Percentiles rank a stretch among this genome's conserved stretches.
phyloP scores from a whole-genome alignment of 2,113 vertebrate species.

The Carlito syrichta region DNA sequence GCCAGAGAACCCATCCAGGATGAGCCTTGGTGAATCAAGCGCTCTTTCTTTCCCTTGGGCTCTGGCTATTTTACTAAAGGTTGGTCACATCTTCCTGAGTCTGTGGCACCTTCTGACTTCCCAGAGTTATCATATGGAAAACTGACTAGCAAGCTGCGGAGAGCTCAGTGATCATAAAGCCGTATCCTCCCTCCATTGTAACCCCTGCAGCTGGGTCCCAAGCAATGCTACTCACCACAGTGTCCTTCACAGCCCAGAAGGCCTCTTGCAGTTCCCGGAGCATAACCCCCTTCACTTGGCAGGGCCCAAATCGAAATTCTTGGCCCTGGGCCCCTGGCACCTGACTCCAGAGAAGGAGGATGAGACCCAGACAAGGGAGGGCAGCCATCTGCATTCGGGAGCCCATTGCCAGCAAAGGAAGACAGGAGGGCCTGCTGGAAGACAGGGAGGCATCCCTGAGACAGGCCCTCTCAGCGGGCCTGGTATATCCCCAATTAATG shows the following conservation, averaged over 20 bases:
- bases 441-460: not conserved
- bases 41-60: not conserved
- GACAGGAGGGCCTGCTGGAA: not conserved
- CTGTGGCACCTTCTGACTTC: not conserved
- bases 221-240: conserved; percentile 39
- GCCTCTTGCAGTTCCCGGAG: conserved; percentile 46
- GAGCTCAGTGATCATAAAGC: not conserved
- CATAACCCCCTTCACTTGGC: not conserved
- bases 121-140: not conserved
- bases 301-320: conserved; percentile 51
- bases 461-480: too few species aligned
- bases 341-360: conserved; percentile 42
- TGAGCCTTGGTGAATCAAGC: not conserved
- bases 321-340: not conserved
- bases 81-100: not conserved
- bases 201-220: not conserved
- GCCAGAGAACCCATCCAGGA: not conserved
- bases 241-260: conserved; percentile 1
- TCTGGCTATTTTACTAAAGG: not conserved
- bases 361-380: not conserved
- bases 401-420: not conserved
- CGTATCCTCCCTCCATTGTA: rapidly evolving
- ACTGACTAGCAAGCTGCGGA: not conserved
- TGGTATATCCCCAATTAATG: rapidly evolving
- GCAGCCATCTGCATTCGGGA: too few species aligned